Evolutionary conservation across 2,888 invertebrate species (phyloP).

Genomic region (Ecdyonurus torrentis): DNA sequence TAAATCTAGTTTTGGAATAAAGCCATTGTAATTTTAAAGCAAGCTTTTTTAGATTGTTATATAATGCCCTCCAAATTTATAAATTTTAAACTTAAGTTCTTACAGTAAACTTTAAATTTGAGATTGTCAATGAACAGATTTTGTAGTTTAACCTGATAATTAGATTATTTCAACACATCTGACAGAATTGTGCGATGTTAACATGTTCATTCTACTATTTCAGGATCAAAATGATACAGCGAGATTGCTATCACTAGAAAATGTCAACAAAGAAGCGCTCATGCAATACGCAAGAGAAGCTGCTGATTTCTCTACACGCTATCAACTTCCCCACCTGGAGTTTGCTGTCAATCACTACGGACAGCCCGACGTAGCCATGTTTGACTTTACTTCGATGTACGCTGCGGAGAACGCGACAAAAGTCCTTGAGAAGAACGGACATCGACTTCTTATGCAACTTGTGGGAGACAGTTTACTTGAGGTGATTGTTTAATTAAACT

Average conservation of each 20-base stretch:
- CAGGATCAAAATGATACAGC: conserved; percentile 86
- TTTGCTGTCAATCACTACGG: conserved; percentile 97
- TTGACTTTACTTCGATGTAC: conserved; percentile 98
- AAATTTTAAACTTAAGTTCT: too few relatives aligned
- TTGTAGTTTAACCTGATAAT: too few relatives aligned
- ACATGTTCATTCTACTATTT: too few relatives aligned
- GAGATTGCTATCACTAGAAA: conserved; percentile 66
- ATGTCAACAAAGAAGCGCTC: conserved; percentile 78
- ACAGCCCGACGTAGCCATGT: conserved; percentile 94
- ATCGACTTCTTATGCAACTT: conserved; percentile 68
- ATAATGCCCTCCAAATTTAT: too few relatives aligned
- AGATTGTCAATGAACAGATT: too few relatives aligned
- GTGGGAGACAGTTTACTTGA: conserved; percentile 95
- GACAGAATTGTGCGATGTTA: too few relatives aligned
- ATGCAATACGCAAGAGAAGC: conserved; percentile 88
- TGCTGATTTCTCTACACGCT: conserved; percentile 82
- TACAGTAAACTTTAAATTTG: too few relatives aligned
- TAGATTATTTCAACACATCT: too few relatives aligned
- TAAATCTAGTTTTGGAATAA: too few relatives aligned
- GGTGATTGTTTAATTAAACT: conserved; percentile 31
- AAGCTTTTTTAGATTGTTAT: too few relatives aligned
- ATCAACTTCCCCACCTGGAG: conserved; percentile 69
- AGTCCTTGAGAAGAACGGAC: conserved; percentile 58
- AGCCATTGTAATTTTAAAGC: too few relatives aligned
- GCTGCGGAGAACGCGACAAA: conserved; percentile 84